Conservation (phyloP, 1,140 invertebrate species). For the Neotoxoptera formosana region DNA sequence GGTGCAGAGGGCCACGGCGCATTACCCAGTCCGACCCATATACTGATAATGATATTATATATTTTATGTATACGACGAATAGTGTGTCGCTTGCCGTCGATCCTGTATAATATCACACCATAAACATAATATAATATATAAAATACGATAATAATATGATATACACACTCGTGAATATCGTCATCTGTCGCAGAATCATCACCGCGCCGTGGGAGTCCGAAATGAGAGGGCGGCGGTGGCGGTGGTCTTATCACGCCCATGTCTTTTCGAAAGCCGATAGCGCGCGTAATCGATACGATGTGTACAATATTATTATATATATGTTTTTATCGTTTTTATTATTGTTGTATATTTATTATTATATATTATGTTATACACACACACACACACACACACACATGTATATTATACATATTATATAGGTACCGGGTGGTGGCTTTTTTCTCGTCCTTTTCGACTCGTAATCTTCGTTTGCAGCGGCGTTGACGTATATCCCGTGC, state of each 20-base stretch:
- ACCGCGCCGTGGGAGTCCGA: constrained; percentile 4
- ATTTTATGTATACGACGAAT: neutral
- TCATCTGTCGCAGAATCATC: neutral
- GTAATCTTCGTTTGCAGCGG: neutral
- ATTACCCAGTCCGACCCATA: neutral
- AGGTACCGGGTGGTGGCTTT: neutral
- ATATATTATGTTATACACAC: neutral
- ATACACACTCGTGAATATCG: neutral
- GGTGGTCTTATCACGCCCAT: neutral
- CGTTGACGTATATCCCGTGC: neutral
- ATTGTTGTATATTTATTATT: neutral
- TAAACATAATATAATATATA: neutral
- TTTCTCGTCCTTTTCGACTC: neutral
- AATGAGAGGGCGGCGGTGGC: neutral
- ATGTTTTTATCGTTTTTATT: neutral
- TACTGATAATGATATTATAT: neutral
- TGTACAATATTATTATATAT: neutral
- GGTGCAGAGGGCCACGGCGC: no score
- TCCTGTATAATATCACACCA: neutral
- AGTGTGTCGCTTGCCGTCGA: neutral
- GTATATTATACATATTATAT: neutral
- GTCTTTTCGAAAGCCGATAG: constrained; percentile 30
- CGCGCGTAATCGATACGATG: neutral
- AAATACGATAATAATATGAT: neutral
- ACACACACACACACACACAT: no score